These are phyloP conservation scores for Orthosia gothica DNA, from an alignment of 2,888 invertebrate genomes.

Conservation along the genomic window DNA sequence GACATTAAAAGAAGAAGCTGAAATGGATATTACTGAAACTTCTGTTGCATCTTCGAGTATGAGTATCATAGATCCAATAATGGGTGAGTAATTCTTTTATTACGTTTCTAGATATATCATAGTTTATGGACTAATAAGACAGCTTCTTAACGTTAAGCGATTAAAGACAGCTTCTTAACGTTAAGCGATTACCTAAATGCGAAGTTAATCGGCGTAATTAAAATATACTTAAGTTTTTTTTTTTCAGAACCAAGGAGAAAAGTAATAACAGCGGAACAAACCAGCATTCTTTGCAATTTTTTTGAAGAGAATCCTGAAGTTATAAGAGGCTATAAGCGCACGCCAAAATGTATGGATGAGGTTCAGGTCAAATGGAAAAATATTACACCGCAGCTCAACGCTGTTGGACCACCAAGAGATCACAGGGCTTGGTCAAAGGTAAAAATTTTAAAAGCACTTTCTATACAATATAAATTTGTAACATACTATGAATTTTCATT, in stretches of 20 bases:
- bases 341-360: constrained; percentile 5
- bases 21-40: not conserved
- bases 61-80: not conserved
- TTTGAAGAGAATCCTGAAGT: constrained; percentile 46
- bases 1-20: not conserved
- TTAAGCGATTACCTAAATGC: too few species aligned
- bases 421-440: constrained; percentile 24
- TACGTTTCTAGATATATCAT: too few species aligned
- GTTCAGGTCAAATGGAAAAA: constrained; percentile 32
- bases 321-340: constrained; percentile 17
- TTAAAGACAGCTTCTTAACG: too few species aligned
- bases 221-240: too few species aligned
- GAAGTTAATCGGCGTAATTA: too few species aligned
- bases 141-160: too few species aligned
- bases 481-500: too few species aligned
- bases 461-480: too few species aligned
- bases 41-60: not conserved
- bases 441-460: not conserved
- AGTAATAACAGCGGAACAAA: constrained; percentile 18
- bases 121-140: too few species aligned
- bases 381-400: constrained; percentile 9
- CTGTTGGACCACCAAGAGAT: constrained; percentile 33
- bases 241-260: not conserved
- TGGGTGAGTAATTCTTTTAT: constrained; percentile 2
- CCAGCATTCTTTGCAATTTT: constrained; percentile 27